These are phyloP conservation scores for Montifringilla adamsi DNA, from an alignment of 2,113 vertebrate genomes.

Conservation along the genomic window DNA sequence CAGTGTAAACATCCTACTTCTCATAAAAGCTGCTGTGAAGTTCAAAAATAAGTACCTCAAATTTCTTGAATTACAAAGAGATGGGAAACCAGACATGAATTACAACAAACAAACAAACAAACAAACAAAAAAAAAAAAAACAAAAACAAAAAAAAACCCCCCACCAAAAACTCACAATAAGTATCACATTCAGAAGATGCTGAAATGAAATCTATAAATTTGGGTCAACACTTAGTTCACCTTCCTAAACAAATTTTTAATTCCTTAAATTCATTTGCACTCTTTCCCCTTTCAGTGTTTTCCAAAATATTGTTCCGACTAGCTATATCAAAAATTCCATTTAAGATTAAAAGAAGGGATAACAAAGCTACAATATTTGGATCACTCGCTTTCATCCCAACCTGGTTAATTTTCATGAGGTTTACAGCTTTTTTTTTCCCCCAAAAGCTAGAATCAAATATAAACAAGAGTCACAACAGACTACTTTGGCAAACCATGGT, in stretches of 20 bases:
- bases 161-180: neutral
- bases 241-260: neutral
- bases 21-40: neutral
- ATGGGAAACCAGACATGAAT: neutral
- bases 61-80: neutral
- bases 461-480: neutral
- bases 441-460: neutral
- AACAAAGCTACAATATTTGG: neutral
- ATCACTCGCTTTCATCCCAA: neutral
- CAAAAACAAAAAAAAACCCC: too few relatives aligned
- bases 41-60: neutral
- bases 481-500: neutral
- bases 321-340: neutral
- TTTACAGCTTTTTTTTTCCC: neutral
- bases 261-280: neutral
- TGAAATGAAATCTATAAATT: neutral
- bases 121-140: too few relatives aligned
- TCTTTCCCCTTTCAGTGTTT: neutral
- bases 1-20: neutral
- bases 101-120: neutral
- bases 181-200: neutral
- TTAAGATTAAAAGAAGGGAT: neutral
- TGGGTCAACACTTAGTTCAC: neutral
- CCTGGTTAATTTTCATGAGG: neutral
- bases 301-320: neutral